Evolutionary conservation across 1,140 invertebrate species (phyloP).

Genomic region (Apis florea): DNA sequence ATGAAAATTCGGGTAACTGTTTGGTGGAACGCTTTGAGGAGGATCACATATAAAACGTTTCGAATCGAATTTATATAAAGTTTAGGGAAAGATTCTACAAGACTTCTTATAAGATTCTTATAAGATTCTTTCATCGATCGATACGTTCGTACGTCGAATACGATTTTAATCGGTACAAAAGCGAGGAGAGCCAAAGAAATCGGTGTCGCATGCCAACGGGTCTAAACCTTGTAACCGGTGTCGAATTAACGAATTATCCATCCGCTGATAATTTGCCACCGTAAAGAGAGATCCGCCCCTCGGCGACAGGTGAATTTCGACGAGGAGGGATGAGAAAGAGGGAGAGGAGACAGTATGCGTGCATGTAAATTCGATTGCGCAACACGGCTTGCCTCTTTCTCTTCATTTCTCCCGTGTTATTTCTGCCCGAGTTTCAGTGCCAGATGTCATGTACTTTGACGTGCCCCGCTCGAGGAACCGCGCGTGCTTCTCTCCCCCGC

Average conservation of each 20-base stretch:
- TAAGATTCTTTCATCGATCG: too few species aligned
- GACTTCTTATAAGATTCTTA: too few species aligned
- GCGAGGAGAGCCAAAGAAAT: constrained; percentile 40
- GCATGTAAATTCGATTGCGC: neutral
- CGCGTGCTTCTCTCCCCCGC: neutral
- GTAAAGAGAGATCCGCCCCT: neutral
- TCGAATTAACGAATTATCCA: constrained; percentile 28
- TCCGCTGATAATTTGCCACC: constrained; percentile 15
- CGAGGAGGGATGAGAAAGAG: neutral
- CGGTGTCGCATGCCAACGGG: constrained; percentile 41
- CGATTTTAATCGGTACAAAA: too few species aligned
- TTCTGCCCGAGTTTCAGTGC: constrained; percentile 19
- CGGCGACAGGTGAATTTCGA: neutral
- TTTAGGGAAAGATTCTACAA: too few species aligned
- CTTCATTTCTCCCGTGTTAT: constrained; percentile 27
- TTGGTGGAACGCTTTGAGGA: too few species aligned
- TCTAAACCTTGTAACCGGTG: constrained; percentile 31
- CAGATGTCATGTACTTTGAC: constrained; percentile 25
- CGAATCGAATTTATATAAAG: too few species aligned
- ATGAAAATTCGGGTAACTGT: too few species aligned
- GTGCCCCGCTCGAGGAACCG: neutral
- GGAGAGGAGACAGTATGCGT: too few species aligned
- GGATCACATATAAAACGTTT: too few species aligned
- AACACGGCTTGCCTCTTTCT: neutral
- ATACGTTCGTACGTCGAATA: neutral